Evolutionary conservation across 1,140 invertebrate species (phyloP).

Genomic region (Agraylea sexmaculata): DNA sequence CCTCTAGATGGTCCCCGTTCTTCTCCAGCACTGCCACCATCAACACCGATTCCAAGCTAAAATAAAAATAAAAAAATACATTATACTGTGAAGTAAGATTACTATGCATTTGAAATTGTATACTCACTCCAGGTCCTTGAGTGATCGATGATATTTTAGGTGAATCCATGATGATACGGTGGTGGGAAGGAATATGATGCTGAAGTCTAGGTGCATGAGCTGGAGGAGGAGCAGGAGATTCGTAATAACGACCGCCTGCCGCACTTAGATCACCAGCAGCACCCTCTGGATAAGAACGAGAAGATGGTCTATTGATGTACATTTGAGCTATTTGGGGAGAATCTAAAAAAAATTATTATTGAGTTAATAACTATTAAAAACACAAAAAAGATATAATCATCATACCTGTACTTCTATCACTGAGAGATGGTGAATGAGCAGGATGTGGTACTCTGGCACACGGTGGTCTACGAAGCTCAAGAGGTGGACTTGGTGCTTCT

Average conservation of each 20-base stretch:
- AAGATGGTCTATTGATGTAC: conserved; percentile 36
- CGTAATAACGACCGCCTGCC: conserved; percentile 37
- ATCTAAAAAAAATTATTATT: conserved; percentile 28
- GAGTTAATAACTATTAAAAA: neutral
- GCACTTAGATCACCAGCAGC: conserved; percentile 30
- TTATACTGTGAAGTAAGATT: neutral
- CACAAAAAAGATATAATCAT: conserved; percentile 10
- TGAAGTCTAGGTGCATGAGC: conserved; percentile 44
- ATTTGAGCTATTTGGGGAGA: conserved; percentile 62
- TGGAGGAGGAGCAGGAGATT: conserved; percentile 46
- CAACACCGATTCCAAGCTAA: conserved; percentile 10
- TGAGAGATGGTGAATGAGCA: conserved; percentile 49
- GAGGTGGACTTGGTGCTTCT: conserved; percentile 55
- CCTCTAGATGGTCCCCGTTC: conserved; percentile 23
- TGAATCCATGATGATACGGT: conserved; percentile 11
- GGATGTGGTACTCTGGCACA: conserved; percentile 32
- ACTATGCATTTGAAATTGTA: neutral
- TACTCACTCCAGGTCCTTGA: conserved; percentile 13
- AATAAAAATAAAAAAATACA: neutral
- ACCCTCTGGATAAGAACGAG: conserved; percentile 19
- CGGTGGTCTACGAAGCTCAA: conserved; percentile 54
- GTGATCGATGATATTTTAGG: conserved; percentile 5
- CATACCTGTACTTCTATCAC: conserved; percentile 61
- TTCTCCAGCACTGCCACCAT: conserved; percentile 26
- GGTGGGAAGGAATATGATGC: conserved; percentile 25